phyloP scores from a whole-genome alignment of 2,113 vertebrate genomes.

The Hyla sarda region DNA sequence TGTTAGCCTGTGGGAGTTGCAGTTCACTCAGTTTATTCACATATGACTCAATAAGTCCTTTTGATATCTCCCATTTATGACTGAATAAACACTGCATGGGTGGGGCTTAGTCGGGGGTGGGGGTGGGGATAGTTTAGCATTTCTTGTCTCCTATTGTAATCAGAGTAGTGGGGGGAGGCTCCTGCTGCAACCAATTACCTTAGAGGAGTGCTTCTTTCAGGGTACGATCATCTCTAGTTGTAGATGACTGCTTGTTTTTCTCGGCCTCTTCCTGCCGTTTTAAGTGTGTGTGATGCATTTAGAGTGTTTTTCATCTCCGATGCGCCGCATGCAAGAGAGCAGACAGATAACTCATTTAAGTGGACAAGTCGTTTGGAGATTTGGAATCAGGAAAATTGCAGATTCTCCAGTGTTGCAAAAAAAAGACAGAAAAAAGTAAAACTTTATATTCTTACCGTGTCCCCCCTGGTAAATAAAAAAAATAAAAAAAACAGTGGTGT shows the following conservation, averaged over 20 bases:
- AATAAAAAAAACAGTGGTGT: constrained; percentile 16
- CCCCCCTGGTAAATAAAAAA: background rate
- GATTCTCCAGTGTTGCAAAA: background rate
- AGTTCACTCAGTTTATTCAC: no score
- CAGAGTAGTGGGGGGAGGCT: no score
- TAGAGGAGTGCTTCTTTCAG: no score
- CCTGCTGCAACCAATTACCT: no score
- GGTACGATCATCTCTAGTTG: no score
- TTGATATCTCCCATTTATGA: no score
- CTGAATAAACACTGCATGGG: no score
- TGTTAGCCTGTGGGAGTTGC: no score
- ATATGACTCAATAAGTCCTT: no score
- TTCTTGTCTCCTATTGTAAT: no score
- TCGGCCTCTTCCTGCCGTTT: background rate
- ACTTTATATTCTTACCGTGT: background rate
- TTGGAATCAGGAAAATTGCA: constrained; percentile 12
- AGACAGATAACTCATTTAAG: constrained; percentile 11
- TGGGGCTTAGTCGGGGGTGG: no score
- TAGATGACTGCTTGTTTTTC: background rate
- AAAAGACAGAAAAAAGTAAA: background rate
- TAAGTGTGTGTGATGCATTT: background rate
- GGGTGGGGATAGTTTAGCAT: no score
- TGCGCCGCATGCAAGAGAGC: background rate
- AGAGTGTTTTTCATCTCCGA: constrained; percentile 9
- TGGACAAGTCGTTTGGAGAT: constrained; percentile 48